Evolutionary conservation across 2,888 invertebrate species (phyloP).

Genomic region (Chrysolina americana): DNA sequence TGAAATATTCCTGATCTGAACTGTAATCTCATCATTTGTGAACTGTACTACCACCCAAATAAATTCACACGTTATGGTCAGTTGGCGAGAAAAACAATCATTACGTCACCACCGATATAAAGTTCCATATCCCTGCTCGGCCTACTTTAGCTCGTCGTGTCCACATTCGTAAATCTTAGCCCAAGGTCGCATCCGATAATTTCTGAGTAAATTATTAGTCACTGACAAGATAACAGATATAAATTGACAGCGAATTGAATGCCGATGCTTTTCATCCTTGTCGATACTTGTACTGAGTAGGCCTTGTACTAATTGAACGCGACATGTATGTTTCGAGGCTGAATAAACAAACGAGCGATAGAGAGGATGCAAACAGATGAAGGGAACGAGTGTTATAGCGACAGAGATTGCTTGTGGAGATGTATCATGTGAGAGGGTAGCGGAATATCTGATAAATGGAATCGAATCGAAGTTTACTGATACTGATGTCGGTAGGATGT

Average conservation of each 20-base stretch:
- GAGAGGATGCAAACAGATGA: not conserved
- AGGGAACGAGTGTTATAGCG: not conserved
- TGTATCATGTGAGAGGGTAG: not conserved
- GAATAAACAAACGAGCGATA: not conserved
- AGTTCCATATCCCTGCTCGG: not conserved
- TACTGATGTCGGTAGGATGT: not conserved
- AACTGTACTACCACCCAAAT: too few relatives aligned
- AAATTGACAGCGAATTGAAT: slow-evolving; percentile 14
- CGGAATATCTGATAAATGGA: not conserved
- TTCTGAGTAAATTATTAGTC: slow-evolving; percentile 7
- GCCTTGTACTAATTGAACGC: slow-evolving; percentile 2
- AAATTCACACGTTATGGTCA: too few relatives aligned
- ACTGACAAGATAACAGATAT: slow-evolving; percentile 4
- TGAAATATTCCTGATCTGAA: too few relatives aligned
- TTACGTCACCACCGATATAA: too few relatives aligned
- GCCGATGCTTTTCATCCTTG: not conserved
- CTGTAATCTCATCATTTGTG: too few relatives aligned
- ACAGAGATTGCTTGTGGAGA: not conserved
- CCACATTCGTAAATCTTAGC: not conserved
- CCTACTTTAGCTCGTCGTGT: not conserved
- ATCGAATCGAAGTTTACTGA: not conserved
- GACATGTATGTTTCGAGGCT: not conserved
- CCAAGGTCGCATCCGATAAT: not conserved
- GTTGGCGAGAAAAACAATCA: too few relatives aligned
- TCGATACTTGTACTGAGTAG: not conserved